Percentiles rank a stretch among this genome's conserved stretches.
These are phyloP conservation scores for Guaruba guarouba DNA, from an alignment of 2,113 vertebrate species.

Conservation along the genomic window DNA sequence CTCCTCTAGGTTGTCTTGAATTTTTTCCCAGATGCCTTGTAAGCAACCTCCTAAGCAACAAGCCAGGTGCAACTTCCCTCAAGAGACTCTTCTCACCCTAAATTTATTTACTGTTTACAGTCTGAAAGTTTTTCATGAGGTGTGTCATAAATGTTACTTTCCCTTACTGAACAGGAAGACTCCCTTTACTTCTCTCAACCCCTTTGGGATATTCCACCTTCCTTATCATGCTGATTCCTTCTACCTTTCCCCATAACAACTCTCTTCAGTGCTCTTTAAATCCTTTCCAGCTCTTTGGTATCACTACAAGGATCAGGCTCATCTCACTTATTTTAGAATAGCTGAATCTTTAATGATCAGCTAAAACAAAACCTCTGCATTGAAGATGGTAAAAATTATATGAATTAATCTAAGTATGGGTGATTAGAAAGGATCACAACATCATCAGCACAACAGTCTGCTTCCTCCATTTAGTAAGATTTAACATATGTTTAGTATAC, in stretches of 20 bases:
- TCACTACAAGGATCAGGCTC: not conserved
- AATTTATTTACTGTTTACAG: not conserved
- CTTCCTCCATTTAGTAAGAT: not conserved
- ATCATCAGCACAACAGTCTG: not conserved
- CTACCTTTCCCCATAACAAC: not conserved
- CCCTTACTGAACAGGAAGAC: not conserved
- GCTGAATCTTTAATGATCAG: not conserved
- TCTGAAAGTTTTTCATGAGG: not conserved
- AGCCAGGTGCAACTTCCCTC: not conserved
- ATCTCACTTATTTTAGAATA: not conserved
- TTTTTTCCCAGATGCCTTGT: not conserved
- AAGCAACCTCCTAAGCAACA: not conserved
- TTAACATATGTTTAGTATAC: not conserved
- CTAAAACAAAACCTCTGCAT: not conserved
- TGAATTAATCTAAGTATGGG: not conserved
- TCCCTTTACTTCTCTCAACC: not conserved
- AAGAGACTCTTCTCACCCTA: not conserved
- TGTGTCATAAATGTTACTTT: not conserved
- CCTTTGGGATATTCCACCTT: not conserved
- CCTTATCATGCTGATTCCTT: not conserved
- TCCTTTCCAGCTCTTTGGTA: not conserved
- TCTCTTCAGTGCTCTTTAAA: not conserved
- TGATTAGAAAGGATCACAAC: not conserved
- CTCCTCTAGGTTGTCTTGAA: not conserved
- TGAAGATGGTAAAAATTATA: not conserved